phyloP scores from a whole-genome alignment of 1,140 invertebrate species.

The Globodera rostochiensis region DNA sequence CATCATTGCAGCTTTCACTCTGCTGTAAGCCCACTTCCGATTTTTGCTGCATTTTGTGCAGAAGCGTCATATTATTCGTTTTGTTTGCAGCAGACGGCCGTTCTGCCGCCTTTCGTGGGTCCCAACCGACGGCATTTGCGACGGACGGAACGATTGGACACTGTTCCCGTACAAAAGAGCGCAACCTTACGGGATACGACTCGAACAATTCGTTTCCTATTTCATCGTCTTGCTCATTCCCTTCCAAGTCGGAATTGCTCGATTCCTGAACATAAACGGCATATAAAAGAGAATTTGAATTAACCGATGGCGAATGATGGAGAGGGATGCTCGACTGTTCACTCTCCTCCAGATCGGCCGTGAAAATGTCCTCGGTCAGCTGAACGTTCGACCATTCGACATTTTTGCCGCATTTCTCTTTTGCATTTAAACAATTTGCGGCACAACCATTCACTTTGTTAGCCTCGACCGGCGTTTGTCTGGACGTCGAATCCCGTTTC shows the following conservation, averaged over 20 bases:
- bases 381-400: neutral
- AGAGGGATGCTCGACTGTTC: constrained; percentile 13
- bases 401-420: neutral
- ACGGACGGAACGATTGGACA: neutral
- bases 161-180: neutral
- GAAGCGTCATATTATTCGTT: neutral
- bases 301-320: constrained; percentile 5
- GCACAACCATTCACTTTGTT: neutral
- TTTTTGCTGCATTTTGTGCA: neutral
- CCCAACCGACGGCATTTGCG: neutral
- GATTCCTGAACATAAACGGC: neutral
- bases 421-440: neutral
- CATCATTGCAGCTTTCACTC: neutral
- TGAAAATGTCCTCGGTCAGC: neutral
- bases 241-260: neutral
- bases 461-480: neutral
- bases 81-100: neutral
- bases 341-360: constrained; percentile 8
- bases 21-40: neutral
- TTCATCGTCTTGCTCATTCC: neutral
- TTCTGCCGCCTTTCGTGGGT: neutral
- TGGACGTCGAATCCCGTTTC: neutral
- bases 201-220: neutral
- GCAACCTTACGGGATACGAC: neutral
- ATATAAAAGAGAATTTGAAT: neutral